Base-by-base conservation (phyloP, 2,797 vertebrate genomes). In the Bryconaethiops microstoma region DNA sequence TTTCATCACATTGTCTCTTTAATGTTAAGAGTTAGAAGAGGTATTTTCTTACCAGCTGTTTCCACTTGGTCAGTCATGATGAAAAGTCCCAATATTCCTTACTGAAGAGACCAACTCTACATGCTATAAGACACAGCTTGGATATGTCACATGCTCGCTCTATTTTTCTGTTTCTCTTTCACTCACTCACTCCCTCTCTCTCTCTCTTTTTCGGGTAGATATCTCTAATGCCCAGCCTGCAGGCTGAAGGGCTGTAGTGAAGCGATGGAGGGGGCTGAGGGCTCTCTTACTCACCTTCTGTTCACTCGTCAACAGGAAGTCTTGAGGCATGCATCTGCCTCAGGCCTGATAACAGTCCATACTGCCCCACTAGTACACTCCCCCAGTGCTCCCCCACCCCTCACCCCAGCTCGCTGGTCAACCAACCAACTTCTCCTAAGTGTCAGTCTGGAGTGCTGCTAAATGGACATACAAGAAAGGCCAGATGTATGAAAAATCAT, bases 51-150 rank as follows among this genome's bases (percentile, higher is more conserved):
- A 83, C 84, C 81, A 9, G 79, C 74, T 72, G 65, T 57, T 78
- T 85, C 74, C n/a, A 76, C 4, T 39, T 79, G 71, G 14, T 79
- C 88, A 86, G 77, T 88, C 89, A 93, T 90, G 87, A 86, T 85
- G 87, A 90, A 91, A 87, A 86, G 83, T 86, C 62, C 77, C 42
- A 42, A 23, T 62, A 48, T 39, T 60, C n/a, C 21, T 3, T 39
- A 59, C 17, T 78, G 35, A 60, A 2, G 8, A 42, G 54, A 48
- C 2, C 13, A 69, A 48, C 62, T 69, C 69, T 6, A 5, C 42
- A 50, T 19, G 23, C 39, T 42, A 71, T 60, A 23, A 19, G 42
- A 7, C 42, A 45, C 12, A 48, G 45, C 45, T 48, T 17, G 55
- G 55, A 4, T 69, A n/a, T 50, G 6, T 62, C 6, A 25, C 14